Conservation (phyloP, 2,888 invertebrate species). For the Caenorhabditis sp. region DNA sequence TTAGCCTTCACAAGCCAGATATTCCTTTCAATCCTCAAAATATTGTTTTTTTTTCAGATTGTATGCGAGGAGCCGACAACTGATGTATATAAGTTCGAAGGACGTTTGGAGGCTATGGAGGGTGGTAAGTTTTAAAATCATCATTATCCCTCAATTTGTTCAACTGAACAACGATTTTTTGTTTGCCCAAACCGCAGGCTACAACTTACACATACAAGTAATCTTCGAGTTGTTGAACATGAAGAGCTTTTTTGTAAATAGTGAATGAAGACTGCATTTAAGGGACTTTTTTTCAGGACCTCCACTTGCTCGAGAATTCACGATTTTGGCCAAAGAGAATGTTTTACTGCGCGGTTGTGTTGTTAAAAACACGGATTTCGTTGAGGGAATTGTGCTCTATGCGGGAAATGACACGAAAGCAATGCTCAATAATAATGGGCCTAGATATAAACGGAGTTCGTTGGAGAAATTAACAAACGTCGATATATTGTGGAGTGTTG, state of each 20-base stretch:
- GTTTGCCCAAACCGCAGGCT: not conserved
- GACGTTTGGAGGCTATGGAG: slow-evolving; percentile 73
- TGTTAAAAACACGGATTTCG: slow-evolving; percentile 92
- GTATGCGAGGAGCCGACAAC: slow-evolving; percentile 94
- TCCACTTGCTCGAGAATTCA: slow-evolving; percentile 77
- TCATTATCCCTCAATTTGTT: not conserved
- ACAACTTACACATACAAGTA: too few species aligned
- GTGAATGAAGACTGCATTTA: too few species aligned
- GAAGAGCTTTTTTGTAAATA: too few species aligned
- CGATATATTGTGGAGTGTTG: slow-evolving; percentile 69
- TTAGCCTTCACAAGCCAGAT: too few species aligned
- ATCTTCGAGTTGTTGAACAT: too few species aligned
- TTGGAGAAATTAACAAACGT: slow-evolving; percentile 75
- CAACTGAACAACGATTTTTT: not conserved
- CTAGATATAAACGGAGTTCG: slow-evolving; percentile 80
- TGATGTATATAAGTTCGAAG: slow-evolving; percentile 92
- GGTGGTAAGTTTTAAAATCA: slow-evolving; percentile 74
- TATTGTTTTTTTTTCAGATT: slow-evolving; percentile 77
- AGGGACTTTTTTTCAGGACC: slow-evolving; percentile 69
- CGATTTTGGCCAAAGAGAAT: slow-evolving; percentile 77
- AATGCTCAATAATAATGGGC: slow-evolving; percentile 94
- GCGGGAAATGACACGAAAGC: slow-evolving; percentile 92
- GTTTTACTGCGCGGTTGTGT: slow-evolving; percentile 90
- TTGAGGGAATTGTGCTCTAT: slow-evolving; percentile 95
- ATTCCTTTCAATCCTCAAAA: too few species aligned